Base-by-base conservation (phyloP, 2,797 vertebrate genomes). In the Gallinago stenura region DNA sequence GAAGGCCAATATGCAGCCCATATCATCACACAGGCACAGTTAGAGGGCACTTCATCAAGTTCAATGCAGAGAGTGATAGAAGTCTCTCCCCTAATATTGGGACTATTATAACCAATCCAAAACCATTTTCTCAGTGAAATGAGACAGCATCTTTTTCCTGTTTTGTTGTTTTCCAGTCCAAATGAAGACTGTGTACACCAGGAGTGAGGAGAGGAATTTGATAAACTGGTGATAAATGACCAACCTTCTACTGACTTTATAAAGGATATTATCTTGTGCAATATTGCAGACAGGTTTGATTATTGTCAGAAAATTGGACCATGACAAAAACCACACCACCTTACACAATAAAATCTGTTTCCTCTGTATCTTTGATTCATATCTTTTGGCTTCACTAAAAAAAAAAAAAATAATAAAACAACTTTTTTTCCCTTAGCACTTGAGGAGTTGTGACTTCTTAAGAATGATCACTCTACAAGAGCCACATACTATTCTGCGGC, bases 141-240 rank as follows among this genome's bases (percentile, higher is more conserved):
- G 51, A 86, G 66, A 61, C 92, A 75, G 75, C 68, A 25, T 58
- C 26, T 72, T 87, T 87, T 81, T 56, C 91, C 91, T 90, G 54
- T 57, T 41, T 65, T 57, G 46, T 20, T 35, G 17, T 76, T 94
- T 83, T 87, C 58, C 70, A 31, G 37, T 12, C 41, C 85, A 91
- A 68, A 25, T 11, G 46, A 85, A 43, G 31, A 31, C 65, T 28
- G 43, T 12, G 78, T 64, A 68, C 86, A 60, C 5, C 72, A 66
- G 43, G 48, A 90, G 16, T 1, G 16, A 71, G 39, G 70, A 83
- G 87, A 87, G 12, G 60, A 58, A 81, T 88, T 93, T 83, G 86
- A 85, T 79, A 87, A 93, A 39, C 13, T 65, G 78, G 51, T 95
- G 92, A 93, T 75, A 94, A 97, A 96, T 81, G 72, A 51, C 83